phyloP scores from a whole-genome alignment of 1,140 invertebrate species.

The Bombus haemorrhoidalis region DNA sequence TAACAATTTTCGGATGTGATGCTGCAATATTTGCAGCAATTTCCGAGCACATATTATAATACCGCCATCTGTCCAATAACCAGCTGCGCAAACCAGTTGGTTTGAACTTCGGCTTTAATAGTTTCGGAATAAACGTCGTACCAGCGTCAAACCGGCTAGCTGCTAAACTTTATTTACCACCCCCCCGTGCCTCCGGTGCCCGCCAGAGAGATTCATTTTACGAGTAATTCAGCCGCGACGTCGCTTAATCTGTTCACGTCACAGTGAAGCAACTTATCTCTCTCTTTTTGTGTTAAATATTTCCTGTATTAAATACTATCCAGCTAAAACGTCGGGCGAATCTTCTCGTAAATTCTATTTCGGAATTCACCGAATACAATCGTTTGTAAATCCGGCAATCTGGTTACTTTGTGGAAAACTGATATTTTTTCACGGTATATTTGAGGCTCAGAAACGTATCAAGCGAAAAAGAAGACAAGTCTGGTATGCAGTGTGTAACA shows the following conservation, averaged over 20 bases:
- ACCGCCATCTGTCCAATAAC: conserved; percentile 55
- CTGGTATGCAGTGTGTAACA: background rate
- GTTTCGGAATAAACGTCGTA: conserved; percentile 69
- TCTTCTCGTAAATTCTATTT: background rate
- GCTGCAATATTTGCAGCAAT: conserved; percentile 53
- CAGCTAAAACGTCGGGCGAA: background rate
- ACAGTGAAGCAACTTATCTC: conserved; percentile 13
- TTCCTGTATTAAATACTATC: background rate
- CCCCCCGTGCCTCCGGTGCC: conserved; percentile 51
- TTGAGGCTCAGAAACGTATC: background rate
- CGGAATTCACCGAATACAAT: background rate
- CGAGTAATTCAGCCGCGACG: conserved; percentile 67
- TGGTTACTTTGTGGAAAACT: background rate
- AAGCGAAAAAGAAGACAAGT: background rate
- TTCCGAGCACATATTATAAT: conserved; percentile 52
- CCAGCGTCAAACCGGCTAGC: conserved; percentile 60
- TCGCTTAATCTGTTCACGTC: conserved; percentile 58
- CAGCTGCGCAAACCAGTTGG: conserved; percentile 39
- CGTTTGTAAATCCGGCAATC: background rate
- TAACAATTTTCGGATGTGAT: conserved; percentile 39
- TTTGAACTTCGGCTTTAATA: conserved; percentile 65
- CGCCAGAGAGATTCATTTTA: conserved; percentile 66
- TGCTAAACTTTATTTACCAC: conserved; percentile 73
- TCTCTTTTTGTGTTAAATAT: conserved; percentile 27
- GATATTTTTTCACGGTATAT: conserved; percentile 2